Percentiles rank a stretch among this genome's conserved stretches.
phyloP scores from a whole-genome alignment of 2,113 vertebrate species.

The Pangasianodon gigas region DNA sequence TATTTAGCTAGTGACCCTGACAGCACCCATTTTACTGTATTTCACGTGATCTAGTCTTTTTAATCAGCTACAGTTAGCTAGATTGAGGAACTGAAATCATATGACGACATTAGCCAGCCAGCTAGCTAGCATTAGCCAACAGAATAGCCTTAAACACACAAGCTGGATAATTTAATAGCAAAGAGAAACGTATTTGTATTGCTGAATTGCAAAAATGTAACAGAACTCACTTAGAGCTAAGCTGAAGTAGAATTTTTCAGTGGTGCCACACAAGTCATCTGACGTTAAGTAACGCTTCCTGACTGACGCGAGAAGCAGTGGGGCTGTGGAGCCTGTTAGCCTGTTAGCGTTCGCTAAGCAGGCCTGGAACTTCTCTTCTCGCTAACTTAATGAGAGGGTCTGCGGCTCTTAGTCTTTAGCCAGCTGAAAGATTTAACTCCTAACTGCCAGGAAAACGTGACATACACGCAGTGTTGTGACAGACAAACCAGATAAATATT shows the following conservation, averaged over 20 bases:
- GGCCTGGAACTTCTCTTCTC: background rate
- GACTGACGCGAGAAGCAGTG: background rate
- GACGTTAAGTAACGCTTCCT: constrained; percentile 37
- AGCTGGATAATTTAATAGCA: background rate
- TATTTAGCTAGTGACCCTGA: background rate
- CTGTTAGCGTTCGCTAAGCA: background rate
- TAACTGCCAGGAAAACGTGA: background rate
- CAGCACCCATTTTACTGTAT: background rate
- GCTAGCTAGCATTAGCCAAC: background rate
- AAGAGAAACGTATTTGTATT: background rate
- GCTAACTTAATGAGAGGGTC: background rate
- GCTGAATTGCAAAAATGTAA: background rate
- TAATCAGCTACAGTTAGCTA: background rate
- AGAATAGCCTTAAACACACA: background rate
- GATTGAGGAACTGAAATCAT: constrained; percentile 51
- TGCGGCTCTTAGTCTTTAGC: background rate
- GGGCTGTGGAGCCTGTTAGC: constrained; percentile 9
- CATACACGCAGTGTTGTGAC: background rate
- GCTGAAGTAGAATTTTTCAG: background rate
- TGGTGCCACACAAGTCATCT: constrained; percentile 22
- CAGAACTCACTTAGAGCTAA: background rate
- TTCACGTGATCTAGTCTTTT: background rate
- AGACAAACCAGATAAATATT: constrained; percentile 38
- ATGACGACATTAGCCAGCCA: constrained; percentile 30
- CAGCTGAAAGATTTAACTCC: background rate